phyloP scores from a whole-genome alignment of 1,140 invertebrate genomes.

The Magallana angulata region DNA sequence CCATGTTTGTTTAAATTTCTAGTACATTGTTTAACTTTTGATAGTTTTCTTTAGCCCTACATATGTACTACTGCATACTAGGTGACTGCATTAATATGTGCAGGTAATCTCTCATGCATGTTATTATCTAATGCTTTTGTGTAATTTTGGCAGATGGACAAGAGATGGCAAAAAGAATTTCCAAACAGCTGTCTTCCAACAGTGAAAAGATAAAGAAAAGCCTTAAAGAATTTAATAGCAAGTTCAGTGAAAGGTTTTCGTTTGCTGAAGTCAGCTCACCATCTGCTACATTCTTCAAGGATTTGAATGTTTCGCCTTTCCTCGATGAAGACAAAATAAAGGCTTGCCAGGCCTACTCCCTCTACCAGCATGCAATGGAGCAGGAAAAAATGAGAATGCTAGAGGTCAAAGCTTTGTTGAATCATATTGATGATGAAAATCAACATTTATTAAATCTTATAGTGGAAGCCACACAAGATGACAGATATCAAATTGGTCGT shows the following conservation, averaged over 20 bases:
- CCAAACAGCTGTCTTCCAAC: background rate
- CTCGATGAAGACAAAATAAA: background rate
- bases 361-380: background rate
- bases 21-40: no score
- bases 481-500: background rate
- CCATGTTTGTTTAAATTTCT: no score
- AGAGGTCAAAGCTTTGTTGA: background rate
- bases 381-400: background rate
- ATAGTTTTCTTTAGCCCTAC: no score
- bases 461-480: background rate
- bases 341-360: background rate
- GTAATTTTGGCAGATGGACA: background rate
- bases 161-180: conserved; percentile 6
- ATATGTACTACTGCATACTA: no score
- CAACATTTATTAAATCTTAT: background rate
- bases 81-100: background rate
- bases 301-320: background rate
- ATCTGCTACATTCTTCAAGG: background rate
- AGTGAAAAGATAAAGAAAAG: background rate
- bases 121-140: conserved; percentile 1
- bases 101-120: background rate
- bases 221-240: conserved; percentile 7
- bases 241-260: background rate
- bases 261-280: background rate
- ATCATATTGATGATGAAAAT: background rate